Conservation (phyloP, 1,140 invertebrate species). For the Pseudomyrmex cubaensis region DNA sequence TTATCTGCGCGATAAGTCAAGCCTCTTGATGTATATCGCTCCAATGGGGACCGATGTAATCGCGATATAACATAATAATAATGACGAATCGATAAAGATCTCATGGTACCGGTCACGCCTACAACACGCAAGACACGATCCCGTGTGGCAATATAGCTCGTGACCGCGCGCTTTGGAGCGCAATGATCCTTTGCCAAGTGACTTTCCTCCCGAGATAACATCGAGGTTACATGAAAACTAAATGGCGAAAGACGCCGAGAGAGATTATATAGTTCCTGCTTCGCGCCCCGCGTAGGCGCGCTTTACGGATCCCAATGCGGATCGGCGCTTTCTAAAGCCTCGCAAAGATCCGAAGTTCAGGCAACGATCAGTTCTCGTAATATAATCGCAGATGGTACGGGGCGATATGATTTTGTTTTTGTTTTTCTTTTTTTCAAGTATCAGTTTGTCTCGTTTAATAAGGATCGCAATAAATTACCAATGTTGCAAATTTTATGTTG, state of each 20-base stretch:
- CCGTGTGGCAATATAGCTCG: conserved; percentile 32
- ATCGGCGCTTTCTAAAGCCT: conserved; percentile 44
- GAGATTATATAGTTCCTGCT: conserved; percentile 49
- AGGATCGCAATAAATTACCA: not conserved
- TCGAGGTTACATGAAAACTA: conserved; percentile 50
- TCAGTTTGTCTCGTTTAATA: not conserved
- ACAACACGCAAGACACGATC: conserved; percentile 37
- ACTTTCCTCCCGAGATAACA: conserved; percentile 56
- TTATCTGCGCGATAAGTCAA: conserved; percentile 37
- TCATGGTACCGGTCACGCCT: conserved; percentile 42
- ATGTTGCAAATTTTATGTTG: no score
- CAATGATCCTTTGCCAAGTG: conserved; percentile 42
- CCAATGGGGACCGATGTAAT: conserved; percentile 25
- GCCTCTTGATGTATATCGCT: conserved; percentile 4
- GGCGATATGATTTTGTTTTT: not conserved
- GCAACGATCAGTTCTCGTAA: not conserved
- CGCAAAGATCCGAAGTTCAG: not conserved
- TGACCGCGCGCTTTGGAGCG: conserved; percentile 37
- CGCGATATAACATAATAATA: conserved; percentile 52
- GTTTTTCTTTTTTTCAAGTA: not conserved
- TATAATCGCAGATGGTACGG: not conserved
- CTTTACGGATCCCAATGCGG: not conserved
- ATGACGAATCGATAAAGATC: conserved; percentile 50
- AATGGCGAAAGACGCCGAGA: conserved; percentile 41
- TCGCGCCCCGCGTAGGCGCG: conserved; percentile 1